phyloP scores from a whole-genome alignment of 2,888 invertebrate species.

The Cyclophora albipunctata region DNA sequence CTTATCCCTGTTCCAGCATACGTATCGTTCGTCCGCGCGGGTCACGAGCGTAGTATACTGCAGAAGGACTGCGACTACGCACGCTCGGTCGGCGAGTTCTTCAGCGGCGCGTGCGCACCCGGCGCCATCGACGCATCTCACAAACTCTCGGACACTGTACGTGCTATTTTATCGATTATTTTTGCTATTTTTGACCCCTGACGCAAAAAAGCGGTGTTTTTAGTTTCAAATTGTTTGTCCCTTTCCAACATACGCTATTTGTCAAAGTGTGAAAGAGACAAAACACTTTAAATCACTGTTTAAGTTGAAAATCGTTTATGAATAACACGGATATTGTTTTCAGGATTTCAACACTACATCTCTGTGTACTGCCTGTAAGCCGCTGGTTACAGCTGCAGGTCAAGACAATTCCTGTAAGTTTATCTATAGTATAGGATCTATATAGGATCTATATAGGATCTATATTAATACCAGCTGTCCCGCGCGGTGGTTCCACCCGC shows the following conservation, averaged over 20 bases:
- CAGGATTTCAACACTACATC: slow-evolving; percentile 42
- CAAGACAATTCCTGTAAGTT: slow-evolving; percentile 3
- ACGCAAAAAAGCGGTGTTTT: too few species aligned
- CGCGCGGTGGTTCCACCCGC: too few species aligned
- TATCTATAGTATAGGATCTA: too few species aligned
- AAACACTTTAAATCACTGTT: too few species aligned
- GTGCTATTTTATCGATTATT: slow-evolving; percentile 3
- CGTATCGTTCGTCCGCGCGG: slow-evolving; percentile 76
- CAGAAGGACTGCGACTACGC: slow-evolving; percentile 75
- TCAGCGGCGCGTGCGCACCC: slow-evolving; percentile 77
- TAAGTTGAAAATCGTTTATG: too few species aligned
- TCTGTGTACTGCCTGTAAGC: slow-evolving; percentile 43
- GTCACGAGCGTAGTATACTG: slow-evolving; percentile 63
- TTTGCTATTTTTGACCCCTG: neutral
- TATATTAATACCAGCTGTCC: too few species aligned
- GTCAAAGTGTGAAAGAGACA: too few species aligned
- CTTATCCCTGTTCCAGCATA: slow-evolving; percentile 54
- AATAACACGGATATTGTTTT: slow-evolving; percentile 26
- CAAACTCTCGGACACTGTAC: slow-evolving; percentile 35
- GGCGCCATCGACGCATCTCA: slow-evolving; percentile 72
- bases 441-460: too few species aligned
- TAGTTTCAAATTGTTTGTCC: too few species aligned
- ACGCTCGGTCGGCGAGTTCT: slow-evolving; percentile 69
- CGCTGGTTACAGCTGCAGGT: slow-evolving; percentile 11
- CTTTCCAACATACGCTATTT: too few species aligned